Conservation (phyloP, 2,113 vertebrate genomes). For the Megaleporinus macrocephalus region DNA sequence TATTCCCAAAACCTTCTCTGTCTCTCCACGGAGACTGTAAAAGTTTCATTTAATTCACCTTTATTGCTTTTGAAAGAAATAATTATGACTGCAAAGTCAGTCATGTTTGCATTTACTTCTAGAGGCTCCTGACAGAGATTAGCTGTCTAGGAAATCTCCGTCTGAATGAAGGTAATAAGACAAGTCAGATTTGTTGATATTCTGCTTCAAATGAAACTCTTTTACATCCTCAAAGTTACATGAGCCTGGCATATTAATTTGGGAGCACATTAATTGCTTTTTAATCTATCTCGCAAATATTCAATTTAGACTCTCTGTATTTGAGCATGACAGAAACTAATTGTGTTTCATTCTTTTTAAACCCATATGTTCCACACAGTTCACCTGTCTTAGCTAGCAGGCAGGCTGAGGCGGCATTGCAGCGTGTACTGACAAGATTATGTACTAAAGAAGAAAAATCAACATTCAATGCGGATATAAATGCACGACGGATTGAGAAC, state of each 20-base stretch:
- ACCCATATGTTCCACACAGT: slow-evolving; percentile 13
- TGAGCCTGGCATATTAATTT: slow-evolving; percentile 16
- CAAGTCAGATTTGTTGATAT: slow-evolving; percentile 13
- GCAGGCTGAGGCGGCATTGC: not conserved
- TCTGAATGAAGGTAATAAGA: slow-evolving; percentile 1
- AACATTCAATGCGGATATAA: not conserved
- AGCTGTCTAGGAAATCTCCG: slow-evolving; percentile 27
- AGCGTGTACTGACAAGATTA: slow-evolving; percentile 35
- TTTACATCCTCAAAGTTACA: not conserved
- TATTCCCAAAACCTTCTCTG: not conserved
- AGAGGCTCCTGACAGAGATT: not conserved
- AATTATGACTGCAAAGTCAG: not conserved
- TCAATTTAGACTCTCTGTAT: slow-evolving; percentile 11
- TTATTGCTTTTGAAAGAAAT: not conserved
- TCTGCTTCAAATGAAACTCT: not conserved
- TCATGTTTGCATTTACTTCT: slow-evolving; percentile 7
- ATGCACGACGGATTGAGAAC: slow-evolving; percentile 26
- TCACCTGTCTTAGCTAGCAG: slow-evolving; percentile 12
- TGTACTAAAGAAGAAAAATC: slow-evolving; percentile 1
- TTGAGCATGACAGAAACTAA: slow-evolving; percentile 31
- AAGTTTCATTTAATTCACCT: not conserved
- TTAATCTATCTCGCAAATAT: slow-evolving; percentile 32
- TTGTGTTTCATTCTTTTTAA: not conserved
- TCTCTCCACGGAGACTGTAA: not conserved
- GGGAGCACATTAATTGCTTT: slow-evolving; percentile 32